Percentiles rank a stretch among this genome's conserved stretches.
phyloP scores from a whole-genome alignment of 2,113 vertebrate genomes.

The Toxotes jaculatrix region DNA sequence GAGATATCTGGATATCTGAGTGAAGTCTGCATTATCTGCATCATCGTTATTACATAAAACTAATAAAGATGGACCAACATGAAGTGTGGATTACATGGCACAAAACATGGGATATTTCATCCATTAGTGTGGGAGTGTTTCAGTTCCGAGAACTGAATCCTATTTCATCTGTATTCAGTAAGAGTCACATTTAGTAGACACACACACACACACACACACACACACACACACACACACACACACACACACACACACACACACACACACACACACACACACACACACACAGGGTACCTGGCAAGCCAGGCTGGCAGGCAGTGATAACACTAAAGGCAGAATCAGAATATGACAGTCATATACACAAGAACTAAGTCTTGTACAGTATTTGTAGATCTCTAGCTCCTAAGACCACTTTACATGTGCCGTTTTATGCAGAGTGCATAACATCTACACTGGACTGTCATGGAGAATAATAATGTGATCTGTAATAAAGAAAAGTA shows the following conservation, averaged over 20 bases:
- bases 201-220: constrained; percentile 1
- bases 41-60: background rate
- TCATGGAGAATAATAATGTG: background rate
- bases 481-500: background rate
- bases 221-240: background rate
- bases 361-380: constrained; percentile 10
- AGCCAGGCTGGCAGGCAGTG: constrained; percentile 32
- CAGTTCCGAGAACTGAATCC: background rate
- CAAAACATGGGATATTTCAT: background rate
- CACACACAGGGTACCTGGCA: constrained; percentile 27
- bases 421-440: constrained; percentile 19
- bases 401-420: background rate
- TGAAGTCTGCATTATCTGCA: background rate
- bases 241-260: background rate
- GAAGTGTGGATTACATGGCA: background rate
- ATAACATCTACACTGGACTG: background rate
- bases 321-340: constrained; percentile 26
- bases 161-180: constrained; percentile 41
- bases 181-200: constrained; percentile 29
- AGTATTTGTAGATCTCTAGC: constrained; percentile 34
- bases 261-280: too few relatives aligned
- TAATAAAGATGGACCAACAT: background rate
- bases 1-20: background rate
- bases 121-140: background rate
- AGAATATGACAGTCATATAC: constrained; percentile 6